Base-by-base conservation (phyloP, 2,797 vertebrate species). In the Scleropages formosus region DNA sequence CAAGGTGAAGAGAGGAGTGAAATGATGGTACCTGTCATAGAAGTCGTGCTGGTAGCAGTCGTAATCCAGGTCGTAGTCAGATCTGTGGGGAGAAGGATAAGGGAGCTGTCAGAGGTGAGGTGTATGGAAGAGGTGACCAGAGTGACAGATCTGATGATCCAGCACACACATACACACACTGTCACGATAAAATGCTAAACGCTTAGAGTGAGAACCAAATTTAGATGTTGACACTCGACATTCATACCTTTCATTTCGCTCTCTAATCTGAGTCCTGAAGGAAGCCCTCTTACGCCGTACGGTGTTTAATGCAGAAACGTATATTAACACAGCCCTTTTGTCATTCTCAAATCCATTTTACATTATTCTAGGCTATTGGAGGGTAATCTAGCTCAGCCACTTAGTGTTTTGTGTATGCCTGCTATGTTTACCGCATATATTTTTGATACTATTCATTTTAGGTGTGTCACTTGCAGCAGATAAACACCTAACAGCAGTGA, bases 1-100 rank as follows among this genome's bases (percentile, higher is more conserved):
- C 16, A 44, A 56, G 61, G 68, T 39, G 7, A 11, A 49, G 27
- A 75, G 64, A 56, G 46, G 16, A 24, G 46, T 22, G 12, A n/a
- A 20, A 59, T 83, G 81, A 88, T 83, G 83, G 76, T 92, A 93
- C 92, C 92, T 92, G 90, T 93, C 92, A 86, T 90, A 90, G 85
- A 90, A 90, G 85, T 92, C 91, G 77, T 93, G 89, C 12, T 92
- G 91, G 78, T 92, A 92, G 86, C 88, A 90, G 87, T 93, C 92
- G 75, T 88, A 91, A 81, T 92, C 92, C 88, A 93, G 83, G 82
- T 92, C 90, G 4, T 87, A 85, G 70, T 92, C 90, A 20, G 88
- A 86, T 82, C 92, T 93, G 87, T 73, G 73, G 78, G 80, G 74
- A 81, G 82, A 79, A 24, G 70, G 76, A 82, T 22, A 83, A 62